Base-by-base conservation (phyloP, 2,113 vertebrate species). In the Labeo catla region DNA sequence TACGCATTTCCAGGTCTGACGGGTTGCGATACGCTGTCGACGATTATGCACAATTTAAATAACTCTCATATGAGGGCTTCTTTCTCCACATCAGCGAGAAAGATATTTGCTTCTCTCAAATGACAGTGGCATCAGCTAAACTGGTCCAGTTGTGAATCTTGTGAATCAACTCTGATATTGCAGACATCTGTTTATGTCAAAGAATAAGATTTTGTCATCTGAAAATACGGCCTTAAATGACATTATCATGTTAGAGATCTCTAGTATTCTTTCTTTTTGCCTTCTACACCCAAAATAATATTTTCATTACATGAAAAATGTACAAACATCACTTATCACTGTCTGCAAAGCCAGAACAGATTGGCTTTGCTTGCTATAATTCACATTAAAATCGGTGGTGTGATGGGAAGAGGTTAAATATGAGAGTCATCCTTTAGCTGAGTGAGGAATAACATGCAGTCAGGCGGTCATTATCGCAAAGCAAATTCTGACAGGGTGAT, bases 161-260 rank as follows among this genome's bases (percentile, higher is more conserved):
- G n/a, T n/a, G n/a, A 87, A 88, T 85, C 87, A 76, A 74, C 85
- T 86, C 52, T 73, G 74, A 90, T 89, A 89, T 88, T 90, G 79
- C 85, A 90, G 83, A 90, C 89, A 90, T 90, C 86, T 87, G 77
- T 86, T 80, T 81, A 72, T 81, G 89, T 85, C 87, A 90, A 66
- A 76, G 74, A 87, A 87, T 50, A 88, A 59, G 59, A 82, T 76
- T 49, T 83, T 85, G 74, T 87, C 83, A 85, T 85, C 82, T 66
- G 23, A 57, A 73, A 88, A 82, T 88, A 78, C 85, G 65, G 66
- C 23, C 81, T 49, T 84, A 83, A 83, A 90, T 88, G 85, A 87
- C 84, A 86, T 78, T 73, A 84, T 86, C 74, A 70, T 57, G 84
- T 82, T 76, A 79, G 36, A 82, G 81, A 86, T 72, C 88, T 84